phyloP scores from a whole-genome alignment of 2,888 invertebrate genomes.

The Rhopalosiphum nymphaeae region DNA sequence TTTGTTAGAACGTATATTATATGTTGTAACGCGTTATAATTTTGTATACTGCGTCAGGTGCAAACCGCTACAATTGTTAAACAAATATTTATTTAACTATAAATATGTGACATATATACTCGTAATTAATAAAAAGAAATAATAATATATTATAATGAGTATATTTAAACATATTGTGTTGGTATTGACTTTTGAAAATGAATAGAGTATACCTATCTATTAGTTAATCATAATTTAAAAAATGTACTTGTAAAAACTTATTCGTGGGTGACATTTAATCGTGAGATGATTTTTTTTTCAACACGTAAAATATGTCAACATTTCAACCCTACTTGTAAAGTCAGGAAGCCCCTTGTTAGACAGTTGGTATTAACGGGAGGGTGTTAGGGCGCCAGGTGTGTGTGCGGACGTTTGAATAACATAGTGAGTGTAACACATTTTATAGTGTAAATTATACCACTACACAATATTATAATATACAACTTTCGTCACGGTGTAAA shows the following conservation, averaged over 20 bases:
- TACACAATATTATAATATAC: not conserved
- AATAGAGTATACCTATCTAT: not conserved
- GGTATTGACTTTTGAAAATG: not conserved
- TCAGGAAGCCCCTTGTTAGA: constrained; percentile 13
- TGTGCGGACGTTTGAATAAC: constrained; percentile 14
- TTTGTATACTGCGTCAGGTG: not conserved
- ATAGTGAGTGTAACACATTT: not conserved
- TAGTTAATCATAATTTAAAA: not conserved
- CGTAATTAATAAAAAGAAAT: not conserved
- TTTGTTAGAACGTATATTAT: not conserved
- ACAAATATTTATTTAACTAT: not conserved
- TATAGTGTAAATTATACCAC: constrained; percentile 15
- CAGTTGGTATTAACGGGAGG: not conserved
- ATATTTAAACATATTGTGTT: not conserved
- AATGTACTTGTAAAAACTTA: not conserved
- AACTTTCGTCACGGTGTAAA: not conserved
- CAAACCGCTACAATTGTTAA: not conserved
- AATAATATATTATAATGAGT: not conserved
- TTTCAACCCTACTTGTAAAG: constrained; percentile 48
- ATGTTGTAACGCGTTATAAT: not conserved
- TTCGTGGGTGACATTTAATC: not conserved
- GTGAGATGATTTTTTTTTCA: not conserved
- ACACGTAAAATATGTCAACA: constrained; percentile 8
- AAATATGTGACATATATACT: not conserved
- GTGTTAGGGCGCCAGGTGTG: not conserved